A percentile compares a stretch with the other conserved stretches of the same genome.
phyloP scores from a whole-genome alignment of 2,113 vertebrate species.

The Chloroceryle aenea region DNA sequence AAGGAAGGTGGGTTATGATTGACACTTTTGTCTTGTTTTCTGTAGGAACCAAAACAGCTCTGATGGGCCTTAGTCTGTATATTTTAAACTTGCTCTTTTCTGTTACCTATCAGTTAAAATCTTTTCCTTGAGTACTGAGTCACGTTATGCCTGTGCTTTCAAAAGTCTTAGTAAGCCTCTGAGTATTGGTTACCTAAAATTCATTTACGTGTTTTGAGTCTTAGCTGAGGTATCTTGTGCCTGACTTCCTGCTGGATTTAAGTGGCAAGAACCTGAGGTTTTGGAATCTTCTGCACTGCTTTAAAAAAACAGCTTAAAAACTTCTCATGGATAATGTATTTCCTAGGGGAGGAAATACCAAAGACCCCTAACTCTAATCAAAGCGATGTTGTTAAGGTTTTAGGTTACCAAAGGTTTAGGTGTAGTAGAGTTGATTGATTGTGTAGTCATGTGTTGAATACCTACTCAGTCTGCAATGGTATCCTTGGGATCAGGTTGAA shows the following conservation, averaged over 20 bases:
- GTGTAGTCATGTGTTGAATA: background rate
- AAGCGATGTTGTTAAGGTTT: background rate
- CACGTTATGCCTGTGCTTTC: background rate
- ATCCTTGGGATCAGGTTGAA: background rate
- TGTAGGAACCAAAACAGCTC: background rate
- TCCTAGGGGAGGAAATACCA: background rate
- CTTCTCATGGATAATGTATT: background rate
- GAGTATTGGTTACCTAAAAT: background rate
- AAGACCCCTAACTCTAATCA: background rate
- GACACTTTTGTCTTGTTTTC: background rate
- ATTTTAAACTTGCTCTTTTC: background rate
- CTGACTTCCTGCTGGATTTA: background rate
- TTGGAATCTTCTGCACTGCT: background rate
- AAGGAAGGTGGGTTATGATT: background rate
- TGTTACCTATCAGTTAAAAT: background rate
- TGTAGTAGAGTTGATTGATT: background rate
- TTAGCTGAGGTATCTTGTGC: background rate
- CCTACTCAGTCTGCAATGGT: background rate
- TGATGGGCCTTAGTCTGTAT: background rate
- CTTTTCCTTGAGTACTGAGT: background rate
- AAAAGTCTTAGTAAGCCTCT: background rate
- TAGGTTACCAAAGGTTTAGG: background rate
- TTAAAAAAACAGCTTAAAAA: background rate
- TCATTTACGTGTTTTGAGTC: background rate
- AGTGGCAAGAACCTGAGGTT: background rate